phyloP scores from a whole-genome alignment of 35 echinoderm and acorn worm genomes.

The Apostichopus californicus region DNA sequence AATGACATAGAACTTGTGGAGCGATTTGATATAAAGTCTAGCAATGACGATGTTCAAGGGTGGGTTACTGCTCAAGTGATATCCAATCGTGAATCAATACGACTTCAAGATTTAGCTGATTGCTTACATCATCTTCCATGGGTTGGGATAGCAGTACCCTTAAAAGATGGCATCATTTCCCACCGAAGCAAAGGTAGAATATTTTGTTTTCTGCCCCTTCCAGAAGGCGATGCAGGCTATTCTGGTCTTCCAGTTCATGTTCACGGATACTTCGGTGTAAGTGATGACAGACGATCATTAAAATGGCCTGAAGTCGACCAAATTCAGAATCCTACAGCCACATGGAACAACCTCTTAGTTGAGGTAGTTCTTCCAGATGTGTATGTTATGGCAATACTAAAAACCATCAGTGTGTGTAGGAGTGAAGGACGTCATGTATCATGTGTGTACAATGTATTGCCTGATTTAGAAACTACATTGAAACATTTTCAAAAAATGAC shows the following conservation, averaged over 20 bases:
- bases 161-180: background rate
- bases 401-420: slow-evolving; percentile 29
- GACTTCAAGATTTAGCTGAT: slow-evolving; percentile 52
- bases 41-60: background rate
- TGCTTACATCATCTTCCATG: slow-evolving; percentile 67
- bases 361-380: slow-evolving; percentile 71
- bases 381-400: slow-evolving; percentile 51
- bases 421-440: slow-evolving; percentile 4
- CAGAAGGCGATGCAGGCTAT: slow-evolving; percentile 59
- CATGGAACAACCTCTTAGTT: slow-evolving; percentile 83
- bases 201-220: slow-evolving; percentile 96
- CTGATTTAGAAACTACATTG: slow-evolving; percentile 12
- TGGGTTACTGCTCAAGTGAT: slow-evolving; percentile 53
- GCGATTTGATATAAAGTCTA: background rate
- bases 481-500: slow-evolving; percentile 64
- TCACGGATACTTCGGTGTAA: slow-evolving; percentile 92
- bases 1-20: background rate
- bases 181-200: slow-evolving; percentile 39
- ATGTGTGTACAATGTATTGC: slow-evolving; percentile 77
- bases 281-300: slow-evolving; percentile 58
- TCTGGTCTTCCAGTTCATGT: slow-evolving; percentile 94
- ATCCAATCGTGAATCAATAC: background rate
- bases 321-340: slow-evolving; percentile 62
- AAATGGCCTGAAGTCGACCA: slow-evolving; percentile 88
- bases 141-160: slow-evolving; percentile 73